Conservation (phyloP, 2,797 vertebrate species). For the Cyclura pinguis region DNA sequence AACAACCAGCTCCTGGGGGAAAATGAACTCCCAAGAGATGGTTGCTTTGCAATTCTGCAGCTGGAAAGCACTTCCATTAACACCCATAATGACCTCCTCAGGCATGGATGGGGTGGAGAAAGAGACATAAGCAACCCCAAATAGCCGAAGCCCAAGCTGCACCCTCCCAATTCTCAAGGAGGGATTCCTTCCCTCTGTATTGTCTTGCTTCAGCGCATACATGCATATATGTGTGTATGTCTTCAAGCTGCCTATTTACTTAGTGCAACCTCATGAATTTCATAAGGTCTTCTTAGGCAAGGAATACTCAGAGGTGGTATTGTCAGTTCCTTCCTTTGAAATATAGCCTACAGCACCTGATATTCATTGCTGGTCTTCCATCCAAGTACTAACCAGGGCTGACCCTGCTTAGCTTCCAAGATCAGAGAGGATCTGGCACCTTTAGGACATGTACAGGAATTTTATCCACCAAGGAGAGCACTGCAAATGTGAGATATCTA, state of each 20-base stretch:
- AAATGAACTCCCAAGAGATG: slow-evolving; percentile 41
- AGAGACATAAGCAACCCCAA: background rate
- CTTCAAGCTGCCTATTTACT: too few species aligned
- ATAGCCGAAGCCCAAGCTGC: slow-evolving; percentile 4
- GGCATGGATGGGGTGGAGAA: slow-evolving; percentile 48
- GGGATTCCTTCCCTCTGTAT: background rate
- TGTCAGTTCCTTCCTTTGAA: too few species aligned
- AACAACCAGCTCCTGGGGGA: slow-evolving; percentile 53
- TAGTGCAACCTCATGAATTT: too few species aligned
- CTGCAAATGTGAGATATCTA: background rate
- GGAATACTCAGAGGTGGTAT: too few species aligned
- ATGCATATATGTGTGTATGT: too few species aligned
- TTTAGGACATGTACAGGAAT: background rate
- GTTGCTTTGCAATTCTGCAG: slow-evolving; percentile 58
- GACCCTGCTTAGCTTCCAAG: too few species aligned
- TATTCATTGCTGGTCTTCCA: too few species aligned
- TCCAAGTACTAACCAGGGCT: too few species aligned
- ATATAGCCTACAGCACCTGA: too few species aligned
- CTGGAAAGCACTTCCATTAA: slow-evolving; percentile 77
- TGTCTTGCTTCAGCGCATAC: background rate
- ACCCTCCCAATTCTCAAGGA: background rate
- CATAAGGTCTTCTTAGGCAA: too few species aligned
- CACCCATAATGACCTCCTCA: slow-evolving; percentile 77
- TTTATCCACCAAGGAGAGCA: background rate
- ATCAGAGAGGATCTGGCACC: too few species aligned